phyloP scores from a whole-genome alignment of 2,888 invertebrate species.

The Patella ulyssiponensis region DNA sequence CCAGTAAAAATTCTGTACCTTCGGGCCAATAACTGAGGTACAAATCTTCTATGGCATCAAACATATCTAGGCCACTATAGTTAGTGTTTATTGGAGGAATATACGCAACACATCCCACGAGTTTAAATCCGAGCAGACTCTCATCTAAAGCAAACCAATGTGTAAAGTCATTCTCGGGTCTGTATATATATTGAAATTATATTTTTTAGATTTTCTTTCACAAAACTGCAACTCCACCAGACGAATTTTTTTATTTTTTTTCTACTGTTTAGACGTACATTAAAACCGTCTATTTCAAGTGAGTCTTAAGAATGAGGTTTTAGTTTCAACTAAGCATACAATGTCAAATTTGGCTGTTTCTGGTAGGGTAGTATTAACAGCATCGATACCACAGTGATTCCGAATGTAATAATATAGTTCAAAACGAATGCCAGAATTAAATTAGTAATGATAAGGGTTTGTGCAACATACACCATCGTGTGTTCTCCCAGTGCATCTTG shows the following conservation, averaged over 20 bases:
- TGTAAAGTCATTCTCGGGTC: slow-evolving; percentile 1
- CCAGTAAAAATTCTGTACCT: not conserved
- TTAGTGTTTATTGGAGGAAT: not conserved
- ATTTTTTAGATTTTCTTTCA: not conserved
- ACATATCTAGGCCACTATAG: not conserved
- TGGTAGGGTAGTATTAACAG: no score
- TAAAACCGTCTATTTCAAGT: not conserved
- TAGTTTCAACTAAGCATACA: not conserved
- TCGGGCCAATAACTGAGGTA: not conserved
- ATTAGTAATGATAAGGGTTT: no score
- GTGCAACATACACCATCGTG: no score
- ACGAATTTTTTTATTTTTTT: not conserved
- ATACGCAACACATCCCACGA: not conserved
- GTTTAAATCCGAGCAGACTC: not conserved
- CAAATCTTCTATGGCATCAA: not conserved
- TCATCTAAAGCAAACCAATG: not conserved
- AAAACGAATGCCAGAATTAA: no score
- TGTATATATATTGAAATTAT: not conserved
- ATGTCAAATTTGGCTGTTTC: no score
- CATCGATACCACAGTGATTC: no score
- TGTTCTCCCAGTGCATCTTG: no score
- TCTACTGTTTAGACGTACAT: not conserved
- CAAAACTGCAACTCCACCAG: not conserved
- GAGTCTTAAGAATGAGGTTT: not conserved
- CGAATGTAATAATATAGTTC: no score